phyloP scores from a whole-genome alignment of 35 echinoderm and acorn worm genomes.

The Chiridota heheva region DNA sequence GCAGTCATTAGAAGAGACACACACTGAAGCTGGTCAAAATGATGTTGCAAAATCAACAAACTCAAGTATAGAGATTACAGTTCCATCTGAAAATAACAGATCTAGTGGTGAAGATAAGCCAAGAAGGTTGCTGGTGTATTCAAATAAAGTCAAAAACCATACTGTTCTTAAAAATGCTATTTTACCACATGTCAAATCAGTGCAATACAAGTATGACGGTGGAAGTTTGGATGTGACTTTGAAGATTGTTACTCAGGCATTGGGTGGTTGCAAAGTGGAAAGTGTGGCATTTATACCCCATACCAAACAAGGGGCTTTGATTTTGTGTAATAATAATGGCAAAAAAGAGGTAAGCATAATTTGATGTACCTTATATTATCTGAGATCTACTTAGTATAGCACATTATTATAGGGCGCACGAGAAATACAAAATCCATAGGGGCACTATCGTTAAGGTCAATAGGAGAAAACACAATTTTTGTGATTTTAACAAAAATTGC shows the following conservation, averaged over 20 bases:
- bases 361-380: neutral
- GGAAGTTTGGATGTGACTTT: constrained; percentile 63
- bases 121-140: constrained; percentile 69
- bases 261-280: constrained; percentile 59
- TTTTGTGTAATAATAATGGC: constrained; percentile 80
- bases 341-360: constrained; percentile 83
- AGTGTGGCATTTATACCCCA: constrained; percentile 88
- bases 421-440: too few species aligned
- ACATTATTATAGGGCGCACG: neutral
- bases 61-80: too few species aligned
- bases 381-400: neutral
- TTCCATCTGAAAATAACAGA: too few species aligned
- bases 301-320: constrained; percentile 80
- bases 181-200: constrained; percentile 70
- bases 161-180: constrained; percentile 58
- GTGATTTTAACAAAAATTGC: too few species aligned
- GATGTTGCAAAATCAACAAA: too few species aligned
- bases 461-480: too few species aligned
- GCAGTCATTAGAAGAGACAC: too few species aligned
- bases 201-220: constrained; percentile 97
- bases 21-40: too few species aligned
- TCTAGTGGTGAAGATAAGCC: constrained; percentile 1
- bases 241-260: constrained; percentile 51
- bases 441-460: neutral
- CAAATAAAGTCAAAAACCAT: constrained; percentile 90